Conservation (phyloP, 2,113 vertebrate genomes). For the Otus sunia region DNA sequence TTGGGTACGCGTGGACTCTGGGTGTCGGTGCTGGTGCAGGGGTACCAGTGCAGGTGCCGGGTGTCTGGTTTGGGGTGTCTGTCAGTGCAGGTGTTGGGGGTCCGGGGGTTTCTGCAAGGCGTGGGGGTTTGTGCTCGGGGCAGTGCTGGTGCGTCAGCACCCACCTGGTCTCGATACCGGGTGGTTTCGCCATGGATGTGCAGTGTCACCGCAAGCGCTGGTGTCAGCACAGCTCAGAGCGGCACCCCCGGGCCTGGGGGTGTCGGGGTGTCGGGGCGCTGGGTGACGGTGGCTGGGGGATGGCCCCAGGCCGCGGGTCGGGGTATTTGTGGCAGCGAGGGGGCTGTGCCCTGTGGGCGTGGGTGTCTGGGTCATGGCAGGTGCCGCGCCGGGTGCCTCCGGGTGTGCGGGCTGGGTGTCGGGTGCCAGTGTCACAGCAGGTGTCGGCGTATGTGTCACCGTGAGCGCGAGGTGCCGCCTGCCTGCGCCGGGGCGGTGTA, state of each 20-base stretch:
- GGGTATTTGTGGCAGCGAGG: neutral
- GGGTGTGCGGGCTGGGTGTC: neutral
- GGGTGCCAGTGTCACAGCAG: neutral
- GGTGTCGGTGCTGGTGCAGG: neutral
- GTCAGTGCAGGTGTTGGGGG: neutral
- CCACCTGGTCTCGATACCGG: too few relatives aligned
- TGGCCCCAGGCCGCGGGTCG: neutral
- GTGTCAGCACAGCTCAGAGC: neutral
- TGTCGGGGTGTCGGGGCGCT: too few relatives aligned
- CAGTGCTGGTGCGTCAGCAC: rapidly evolving
- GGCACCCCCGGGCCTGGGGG: too few relatives aligned
- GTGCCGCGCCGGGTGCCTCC: neutral
- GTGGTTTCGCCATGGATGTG: rapidly evolving
- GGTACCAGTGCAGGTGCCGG: neutral
- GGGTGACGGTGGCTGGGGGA: neutral
- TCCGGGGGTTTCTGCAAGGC: neutral
- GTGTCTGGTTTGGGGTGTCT: neutral
- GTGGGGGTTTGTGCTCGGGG: neutral
- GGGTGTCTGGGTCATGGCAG: neutral
- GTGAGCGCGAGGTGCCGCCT: neutral
- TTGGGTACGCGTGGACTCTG: too few relatives aligned
- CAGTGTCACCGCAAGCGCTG: rapidly evolving
- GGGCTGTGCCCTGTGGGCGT: neutral
- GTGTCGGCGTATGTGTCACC: neutral
- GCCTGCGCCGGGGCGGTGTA: neutral